These are phyloP conservation scores for Leptosomus discolor DNA, from an alignment of 2,113 vertebrate species.

Conservation along the genomic window DNA sequence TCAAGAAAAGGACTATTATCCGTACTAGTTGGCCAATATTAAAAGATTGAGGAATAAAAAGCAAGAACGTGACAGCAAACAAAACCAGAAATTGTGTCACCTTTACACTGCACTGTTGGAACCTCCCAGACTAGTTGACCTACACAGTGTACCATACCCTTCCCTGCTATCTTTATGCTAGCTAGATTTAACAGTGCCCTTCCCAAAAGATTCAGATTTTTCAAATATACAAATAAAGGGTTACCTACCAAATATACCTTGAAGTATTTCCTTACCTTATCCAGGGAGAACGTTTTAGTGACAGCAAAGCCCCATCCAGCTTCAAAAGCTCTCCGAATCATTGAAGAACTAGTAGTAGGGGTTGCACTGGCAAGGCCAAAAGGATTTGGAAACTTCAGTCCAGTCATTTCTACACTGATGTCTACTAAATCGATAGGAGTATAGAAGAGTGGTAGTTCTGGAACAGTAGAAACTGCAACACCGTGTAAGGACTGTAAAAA, in stretches of 20 bases:
- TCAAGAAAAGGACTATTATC: neutral
- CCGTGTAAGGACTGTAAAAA: slow-evolving; percentile 76
- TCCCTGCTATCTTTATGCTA: neutral
- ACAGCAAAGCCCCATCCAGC: slow-evolving; percentile 92
- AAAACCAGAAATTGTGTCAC: neutral
- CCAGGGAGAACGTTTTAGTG: slow-evolving; percentile 91
- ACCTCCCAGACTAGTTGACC: neutral
- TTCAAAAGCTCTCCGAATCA: slow-evolving; percentile 92
- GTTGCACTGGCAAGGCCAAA: slow-evolving; percentile 93
- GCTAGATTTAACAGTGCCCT: neutral
- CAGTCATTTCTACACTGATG: slow-evolving; percentile 86
- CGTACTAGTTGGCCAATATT: neutral
- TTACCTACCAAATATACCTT: neutral
- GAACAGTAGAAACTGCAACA: slow-evolving; percentile 67
- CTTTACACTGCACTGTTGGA: neutral
- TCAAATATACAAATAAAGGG: neutral
- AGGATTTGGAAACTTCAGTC: slow-evolving; percentile 87
- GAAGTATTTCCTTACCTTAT: slow-evolving; percentile 76
- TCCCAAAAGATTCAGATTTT: neutral
- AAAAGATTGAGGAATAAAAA: neutral
- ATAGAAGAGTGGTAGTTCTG: slow-evolving; percentile 85
- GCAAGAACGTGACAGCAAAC: neutral
- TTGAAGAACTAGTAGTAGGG: slow-evolving; percentile 86
- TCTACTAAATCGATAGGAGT: slow-evolving; percentile 87
- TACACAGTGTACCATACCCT: neutral